A percentile compares a stretch with the other conserved stretches of the same genome.
Conservation (phyloP, 2,113 vertebrate species). For the Leucosticte australis region DNA sequence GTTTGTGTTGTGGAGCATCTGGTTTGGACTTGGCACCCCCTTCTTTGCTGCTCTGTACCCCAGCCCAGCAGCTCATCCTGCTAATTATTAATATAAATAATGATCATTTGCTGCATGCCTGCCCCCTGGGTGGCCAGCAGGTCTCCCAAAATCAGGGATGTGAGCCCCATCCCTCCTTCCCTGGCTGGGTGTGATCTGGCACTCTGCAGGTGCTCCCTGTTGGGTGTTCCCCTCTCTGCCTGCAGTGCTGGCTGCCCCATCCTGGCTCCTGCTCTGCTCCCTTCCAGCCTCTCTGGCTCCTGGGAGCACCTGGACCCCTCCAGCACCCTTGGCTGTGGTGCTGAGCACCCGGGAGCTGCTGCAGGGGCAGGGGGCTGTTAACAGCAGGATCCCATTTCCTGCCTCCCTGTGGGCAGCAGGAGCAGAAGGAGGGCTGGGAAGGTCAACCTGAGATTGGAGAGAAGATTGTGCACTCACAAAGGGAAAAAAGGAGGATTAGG, state of each 20-base stretch:
- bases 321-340: background rate
- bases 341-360: background rate
- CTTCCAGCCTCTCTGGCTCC: background rate
- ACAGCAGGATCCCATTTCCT: background rate
- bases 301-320: background rate
- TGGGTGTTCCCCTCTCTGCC: background rate
- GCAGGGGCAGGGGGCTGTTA: background rate
- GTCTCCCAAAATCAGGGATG: background rate
- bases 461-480: background rate
- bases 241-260: background rate
- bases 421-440: background rate
- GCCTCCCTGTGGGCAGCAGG: background rate
- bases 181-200: background rate
- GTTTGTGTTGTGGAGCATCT: background rate
- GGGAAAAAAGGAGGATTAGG: background rate
- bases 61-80: background rate
- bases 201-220: background rate
- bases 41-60: background rate
- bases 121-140: background rate
- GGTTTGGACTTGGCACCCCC: rapidly evolving
- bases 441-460: background rate
- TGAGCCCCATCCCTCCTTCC: too few relatives aligned
- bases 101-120: background rate
- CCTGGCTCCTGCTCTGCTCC: background rate
- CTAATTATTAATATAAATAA: background rate